Conservation (phyloP, 2,797 vertebrate genomes). For the Siniperca obscura region DNA sequence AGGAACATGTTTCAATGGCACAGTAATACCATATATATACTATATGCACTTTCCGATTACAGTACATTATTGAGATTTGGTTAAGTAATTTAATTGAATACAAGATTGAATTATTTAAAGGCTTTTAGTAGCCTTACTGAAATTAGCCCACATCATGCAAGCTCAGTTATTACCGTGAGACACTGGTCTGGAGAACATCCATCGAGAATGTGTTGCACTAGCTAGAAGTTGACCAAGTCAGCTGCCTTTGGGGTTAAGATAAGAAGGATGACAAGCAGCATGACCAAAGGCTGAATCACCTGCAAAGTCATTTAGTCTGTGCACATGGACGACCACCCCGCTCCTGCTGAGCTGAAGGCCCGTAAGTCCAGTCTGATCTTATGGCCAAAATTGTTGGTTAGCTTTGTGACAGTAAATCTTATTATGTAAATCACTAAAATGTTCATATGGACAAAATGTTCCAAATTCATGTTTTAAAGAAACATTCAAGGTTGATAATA, state of each 20-base stretch:
- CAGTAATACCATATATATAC: background rate
- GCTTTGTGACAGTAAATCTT: background rate
- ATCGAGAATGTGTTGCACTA: background rate
- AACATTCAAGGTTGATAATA: background rate
- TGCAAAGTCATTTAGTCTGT: background rate
- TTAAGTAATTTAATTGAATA: background rate
- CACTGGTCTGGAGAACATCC: background rate
- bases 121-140: conserved; percentile 6
- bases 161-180: background rate
- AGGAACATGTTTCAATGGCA: background rate
- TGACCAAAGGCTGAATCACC: background rate
- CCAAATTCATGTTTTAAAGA: background rate
- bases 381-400: background rate
- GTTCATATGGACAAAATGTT: background rate
- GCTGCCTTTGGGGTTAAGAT: background rate
- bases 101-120: background rate
- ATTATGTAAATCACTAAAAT: no score
- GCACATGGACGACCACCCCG: no score
- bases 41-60: background rate
- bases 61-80: background rate
- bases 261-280: background rate
- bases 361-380: background rate
- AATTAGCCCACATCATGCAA: background rate
- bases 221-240: background rate
- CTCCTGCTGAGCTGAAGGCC: no score